Evolutionary conservation across 2,113 vertebrate genomes (phyloP).

Genomic region (Chrysemys picta): DNA sequence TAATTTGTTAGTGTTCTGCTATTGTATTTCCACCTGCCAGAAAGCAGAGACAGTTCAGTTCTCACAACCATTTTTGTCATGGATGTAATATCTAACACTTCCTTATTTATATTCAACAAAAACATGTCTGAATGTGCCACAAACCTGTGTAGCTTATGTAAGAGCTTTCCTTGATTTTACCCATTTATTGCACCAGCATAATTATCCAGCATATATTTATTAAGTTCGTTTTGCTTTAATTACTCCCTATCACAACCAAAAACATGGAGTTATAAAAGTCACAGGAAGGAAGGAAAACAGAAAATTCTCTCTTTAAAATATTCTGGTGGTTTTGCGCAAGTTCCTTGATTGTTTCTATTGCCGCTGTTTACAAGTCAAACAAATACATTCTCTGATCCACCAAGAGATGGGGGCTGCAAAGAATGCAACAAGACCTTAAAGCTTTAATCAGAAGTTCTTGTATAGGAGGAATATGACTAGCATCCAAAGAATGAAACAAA

Average conservation of each 20-base stretch:
- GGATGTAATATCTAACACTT: not conserved
- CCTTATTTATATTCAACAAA: not conserved
- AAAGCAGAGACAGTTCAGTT: not conserved
- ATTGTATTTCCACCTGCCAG: not conserved
- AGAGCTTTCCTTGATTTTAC: too few relatives aligned
- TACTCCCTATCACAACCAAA: not conserved
- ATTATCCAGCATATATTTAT: not conserved
- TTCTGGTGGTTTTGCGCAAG: not conserved
- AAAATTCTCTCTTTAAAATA: too few relatives aligned
- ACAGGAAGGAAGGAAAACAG: too few relatives aligned
- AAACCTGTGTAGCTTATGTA: too few relatives aligned
- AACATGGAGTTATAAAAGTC: too few relatives aligned
- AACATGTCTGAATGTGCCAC: too few relatives aligned
- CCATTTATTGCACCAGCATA: too few relatives aligned
- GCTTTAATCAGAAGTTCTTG: not conserved
- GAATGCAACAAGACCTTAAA: not conserved
- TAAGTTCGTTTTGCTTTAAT: not conserved
- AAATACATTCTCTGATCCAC: not conserved
- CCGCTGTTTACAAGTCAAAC: not conserved
- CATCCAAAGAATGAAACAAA: slow-evolving; percentile 1
- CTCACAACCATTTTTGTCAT: not conserved
- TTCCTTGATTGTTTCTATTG: not conserved
- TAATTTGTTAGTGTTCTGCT: not conserved
- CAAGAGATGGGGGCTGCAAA: not conserved
- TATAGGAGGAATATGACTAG: not conserved